These are phyloP conservation scores for Catalaphyllia jardinei DNA, from an alignment of 64 coral and sea anemone species.

Conservation along the genomic window DNA sequence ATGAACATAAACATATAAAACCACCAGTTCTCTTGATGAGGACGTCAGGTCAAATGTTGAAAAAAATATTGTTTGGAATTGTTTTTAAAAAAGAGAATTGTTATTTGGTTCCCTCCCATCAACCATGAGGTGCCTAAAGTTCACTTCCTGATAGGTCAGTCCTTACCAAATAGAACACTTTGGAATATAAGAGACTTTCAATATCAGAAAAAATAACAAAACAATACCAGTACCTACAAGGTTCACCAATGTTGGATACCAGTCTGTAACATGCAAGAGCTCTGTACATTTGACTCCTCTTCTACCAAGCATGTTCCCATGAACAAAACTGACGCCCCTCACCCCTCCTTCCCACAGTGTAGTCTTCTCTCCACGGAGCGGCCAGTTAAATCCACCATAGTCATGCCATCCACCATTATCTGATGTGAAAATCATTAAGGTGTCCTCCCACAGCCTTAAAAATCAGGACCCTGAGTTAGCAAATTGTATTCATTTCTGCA, in stretches of 20 bases:
- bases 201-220: too few relatives aligned
- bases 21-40: too few relatives aligned
- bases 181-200: too few relatives aligned
- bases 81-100: too few relatives aligned
- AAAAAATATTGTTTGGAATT: too few relatives aligned
- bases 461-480: background rate
- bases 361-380: conserved; percentile 47
- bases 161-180: background rate
- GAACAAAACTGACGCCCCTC: conserved; percentile 53
- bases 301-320: conserved; percentile 38
- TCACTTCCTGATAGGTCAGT: background rate
- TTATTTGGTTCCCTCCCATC: too few relatives aligned
- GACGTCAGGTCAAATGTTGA: too few relatives aligned
- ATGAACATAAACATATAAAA: too few relatives aligned
- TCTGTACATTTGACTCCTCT: conserved; percentile 24
- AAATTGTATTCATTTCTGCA: background rate
- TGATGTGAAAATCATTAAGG: conserved; percentile 37
- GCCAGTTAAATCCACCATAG: conserved; percentile 52
- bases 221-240: conserved; percentile 29
- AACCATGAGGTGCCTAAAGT: too few relatives aligned
- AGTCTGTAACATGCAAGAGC: conserved; percentile 53
- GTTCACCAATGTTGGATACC: conserved; percentile 43
- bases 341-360: conserved; percentile 66
- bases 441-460: conserved; percentile 53
- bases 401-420: conserved; percentile 51